These are phyloP conservation scores for Acrocephalus arundinaceus DNA, from an alignment of 2,113 vertebrate species.

Conservation along the genomic window DNA sequence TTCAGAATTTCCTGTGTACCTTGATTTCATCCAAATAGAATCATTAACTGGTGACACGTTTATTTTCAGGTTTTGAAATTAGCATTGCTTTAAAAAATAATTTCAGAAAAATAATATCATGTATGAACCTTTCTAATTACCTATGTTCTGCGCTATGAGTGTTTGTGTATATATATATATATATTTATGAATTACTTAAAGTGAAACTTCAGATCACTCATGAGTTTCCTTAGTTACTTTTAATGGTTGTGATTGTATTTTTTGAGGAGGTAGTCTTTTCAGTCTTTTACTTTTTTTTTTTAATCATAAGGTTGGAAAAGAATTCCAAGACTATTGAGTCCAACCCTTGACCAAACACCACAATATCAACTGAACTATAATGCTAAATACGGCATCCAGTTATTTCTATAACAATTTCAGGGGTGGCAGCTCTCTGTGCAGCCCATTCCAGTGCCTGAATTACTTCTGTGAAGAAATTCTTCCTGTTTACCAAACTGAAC, in stretches of 20 bases:
- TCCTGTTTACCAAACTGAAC: neutral
- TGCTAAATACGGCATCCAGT: neutral
- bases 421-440: neutral
- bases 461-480: neutral
- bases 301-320: neutral
- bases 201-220: neutral
- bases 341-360: neutral
- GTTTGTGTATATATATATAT: fast-evolving
- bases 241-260: neutral
- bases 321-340: too few species aligned
- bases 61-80: neutral
- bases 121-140: neutral
- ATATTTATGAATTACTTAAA: neutral
- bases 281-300: neutral
- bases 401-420: neutral
- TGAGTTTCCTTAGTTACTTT: neutral
- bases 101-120: neutral
- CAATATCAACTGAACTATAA: neutral
- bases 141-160: neutral
- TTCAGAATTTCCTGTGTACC: neutral
- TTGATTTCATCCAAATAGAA: neutral
- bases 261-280: neutral
- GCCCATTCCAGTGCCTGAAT: fast-evolving
- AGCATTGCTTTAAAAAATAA: neutral
- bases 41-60: neutral